These are phyloP conservation scores for Chromoteleia sp. DNA, from an alignment of 2,888 invertebrate species.

Conservation along the genomic window DNA sequence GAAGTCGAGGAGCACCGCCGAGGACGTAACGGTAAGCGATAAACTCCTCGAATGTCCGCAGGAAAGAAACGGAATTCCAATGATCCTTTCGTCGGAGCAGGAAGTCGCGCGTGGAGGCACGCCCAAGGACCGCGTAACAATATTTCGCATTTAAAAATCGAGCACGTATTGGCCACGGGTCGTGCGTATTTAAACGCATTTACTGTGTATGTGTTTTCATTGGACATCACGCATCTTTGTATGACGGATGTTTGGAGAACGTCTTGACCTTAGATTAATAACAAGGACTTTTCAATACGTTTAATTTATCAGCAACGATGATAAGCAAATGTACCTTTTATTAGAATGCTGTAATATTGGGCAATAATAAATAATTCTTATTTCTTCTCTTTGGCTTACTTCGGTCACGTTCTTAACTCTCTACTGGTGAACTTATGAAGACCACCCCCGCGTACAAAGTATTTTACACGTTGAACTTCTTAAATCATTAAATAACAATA, in stretches of 20 bases:
- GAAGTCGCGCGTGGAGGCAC: conserved; percentile 48
- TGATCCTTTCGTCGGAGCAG: conserved; percentile 50
- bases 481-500: no score
- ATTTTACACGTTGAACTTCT: no score
- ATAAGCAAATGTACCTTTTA: conserved; percentile 2
- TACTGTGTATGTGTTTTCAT: conserved; percentile 3
- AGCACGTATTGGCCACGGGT: conserved; percentile 30
- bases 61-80: conserved; percentile 56
- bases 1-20: background rate
- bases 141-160: conserved; percentile 38
- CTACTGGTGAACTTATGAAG: no score
- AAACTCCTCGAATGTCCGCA: conserved; percentile 39
- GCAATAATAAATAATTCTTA: no score
- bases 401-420: no score
- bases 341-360: background rate
- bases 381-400: no score
- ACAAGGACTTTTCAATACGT: conserved; percentile 33
- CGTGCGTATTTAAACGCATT: conserved; percentile 3
- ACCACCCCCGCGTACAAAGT: no score
- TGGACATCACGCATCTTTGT: conserved; percentile 5
- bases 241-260: conserved; percentile 13
- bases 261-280: conserved; percentile 40
- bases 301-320: conserved; percentile 10
- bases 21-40: conserved; percentile 51
- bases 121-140: conserved; percentile 44